Evolutionary conservation across 2,113 vertebrate species (phyloP).

Genomic region (Cacatua alba): DNA sequence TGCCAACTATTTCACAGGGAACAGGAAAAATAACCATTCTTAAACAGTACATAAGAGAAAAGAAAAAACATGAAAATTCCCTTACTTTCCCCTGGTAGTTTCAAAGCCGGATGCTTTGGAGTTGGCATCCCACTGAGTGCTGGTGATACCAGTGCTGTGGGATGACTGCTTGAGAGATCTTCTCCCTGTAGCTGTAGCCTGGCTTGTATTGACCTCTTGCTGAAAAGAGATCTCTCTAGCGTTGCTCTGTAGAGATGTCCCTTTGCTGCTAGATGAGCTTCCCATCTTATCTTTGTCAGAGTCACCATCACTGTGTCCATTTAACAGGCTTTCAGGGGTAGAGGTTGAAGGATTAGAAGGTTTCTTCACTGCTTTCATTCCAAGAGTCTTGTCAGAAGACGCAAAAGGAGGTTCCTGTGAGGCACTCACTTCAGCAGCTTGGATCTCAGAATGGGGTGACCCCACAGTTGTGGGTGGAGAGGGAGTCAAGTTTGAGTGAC

Average conservation of each 20-base stretch:
- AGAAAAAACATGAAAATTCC: neutral
- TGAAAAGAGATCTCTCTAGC: neutral
- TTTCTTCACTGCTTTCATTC: neutral
- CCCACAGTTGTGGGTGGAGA: neutral
- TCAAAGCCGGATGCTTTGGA: conserved; percentile 64
- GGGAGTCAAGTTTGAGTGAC: neutral
- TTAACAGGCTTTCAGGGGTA: neutral
- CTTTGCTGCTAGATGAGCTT: neutral
- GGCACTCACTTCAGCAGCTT: neutral
- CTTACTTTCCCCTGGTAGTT: conserved; percentile 81
- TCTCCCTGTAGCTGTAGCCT: neutral
- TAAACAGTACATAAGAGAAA: neutral
- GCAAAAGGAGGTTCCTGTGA: neutral
- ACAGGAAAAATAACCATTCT: neutral
- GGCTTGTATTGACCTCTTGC: neutral
- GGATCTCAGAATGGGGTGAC: neutral
- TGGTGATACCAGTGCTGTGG: neutral
- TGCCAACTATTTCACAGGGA: neutral
- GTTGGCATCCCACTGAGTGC: neutral
- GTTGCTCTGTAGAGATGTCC: conserved; percentile 19
- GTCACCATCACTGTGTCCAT: neutral
- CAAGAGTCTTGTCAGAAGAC: neutral
- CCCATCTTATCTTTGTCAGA: neutral
- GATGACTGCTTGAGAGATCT: neutral
- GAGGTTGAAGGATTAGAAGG: neutral